Evolutionary conservation across 2,888 invertebrate species (phyloP).

Genomic region (Trissolcus japonicus): DNA sequence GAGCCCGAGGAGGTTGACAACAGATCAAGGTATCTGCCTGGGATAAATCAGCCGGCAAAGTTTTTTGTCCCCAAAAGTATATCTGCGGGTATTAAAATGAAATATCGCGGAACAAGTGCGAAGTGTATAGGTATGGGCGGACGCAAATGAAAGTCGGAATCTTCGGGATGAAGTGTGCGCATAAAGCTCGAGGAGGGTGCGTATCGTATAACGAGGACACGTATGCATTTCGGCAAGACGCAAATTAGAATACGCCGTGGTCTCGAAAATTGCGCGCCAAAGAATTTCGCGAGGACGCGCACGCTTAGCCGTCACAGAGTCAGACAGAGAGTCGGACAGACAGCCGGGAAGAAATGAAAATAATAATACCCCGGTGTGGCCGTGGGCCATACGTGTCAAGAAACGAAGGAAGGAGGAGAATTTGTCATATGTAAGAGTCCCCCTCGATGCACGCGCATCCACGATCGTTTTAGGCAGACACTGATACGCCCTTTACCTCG

Average conservation of each 20-base stretch:
- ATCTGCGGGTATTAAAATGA: slow-evolving; percentile 47
- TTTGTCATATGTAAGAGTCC: slow-evolving; percentile 72
- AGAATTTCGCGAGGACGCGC: slow-evolving; percentile 59
- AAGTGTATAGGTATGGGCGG: slow-evolving; percentile 8
- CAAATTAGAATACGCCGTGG: slow-evolving; percentile 36
- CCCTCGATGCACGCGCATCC: slow-evolving; percentile 60
- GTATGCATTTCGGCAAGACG: slow-evolving; percentile 37
- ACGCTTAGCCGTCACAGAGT: slow-evolving; percentile 56
- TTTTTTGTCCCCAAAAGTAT: slow-evolving; percentile 34
- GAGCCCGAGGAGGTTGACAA: slow-evolving; percentile 1
- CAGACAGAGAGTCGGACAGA: slow-evolving; percentile 64
- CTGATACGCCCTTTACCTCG: slow-evolving; percentile 61
- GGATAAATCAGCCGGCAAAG: slow-evolving; percentile 40
- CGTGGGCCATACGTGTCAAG: slow-evolving; percentile 71
- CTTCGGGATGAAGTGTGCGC: slow-evolving; percentile 39
- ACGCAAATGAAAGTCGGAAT: slow-evolving; percentile 49
- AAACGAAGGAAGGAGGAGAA: slow-evolving; percentile 66
- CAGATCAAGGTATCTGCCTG: slow-evolving; percentile 29
- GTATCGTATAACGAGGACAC: slow-evolving; percentile 51
- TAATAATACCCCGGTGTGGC: slow-evolving; percentile 73
- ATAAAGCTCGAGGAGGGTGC: slow-evolving; percentile 38
- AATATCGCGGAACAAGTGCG: slow-evolving; percentile 51
- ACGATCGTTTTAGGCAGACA: slow-evolving; percentile 56
- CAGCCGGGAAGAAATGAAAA: slow-evolving; percentile 73
- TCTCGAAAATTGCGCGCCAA: slow-evolving; percentile 41